Percentiles rank a stretch among this genome's conserved stretches.
phyloP scores from a whole-genome alignment of 2,797 vertebrate species.

The Amazona finschi region DNA sequence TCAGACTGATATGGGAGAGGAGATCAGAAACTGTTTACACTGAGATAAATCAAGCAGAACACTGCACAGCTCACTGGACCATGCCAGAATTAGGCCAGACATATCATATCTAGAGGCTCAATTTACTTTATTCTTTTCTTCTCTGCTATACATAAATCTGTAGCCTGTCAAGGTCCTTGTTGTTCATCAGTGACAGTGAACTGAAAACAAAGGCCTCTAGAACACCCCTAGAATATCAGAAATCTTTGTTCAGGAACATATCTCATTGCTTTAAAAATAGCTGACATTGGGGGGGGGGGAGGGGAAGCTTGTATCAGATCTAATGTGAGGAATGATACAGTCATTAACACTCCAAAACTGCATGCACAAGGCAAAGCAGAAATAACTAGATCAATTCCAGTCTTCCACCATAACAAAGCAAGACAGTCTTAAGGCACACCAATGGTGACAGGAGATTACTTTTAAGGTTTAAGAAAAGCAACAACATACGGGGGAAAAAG shows the following conservation, averaged over 20 bases:
- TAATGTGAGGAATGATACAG: background rate
- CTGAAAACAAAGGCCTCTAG: background rate
- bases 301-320: background rate
- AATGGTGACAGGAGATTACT: background rate
- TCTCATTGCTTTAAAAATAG: background rate
- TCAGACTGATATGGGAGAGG: background rate
- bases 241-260: background rate
- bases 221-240: background rate
- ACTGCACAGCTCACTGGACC: slow-evolving; percentile 31
- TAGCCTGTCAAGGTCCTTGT: background rate
- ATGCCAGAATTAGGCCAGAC: slow-evolving; percentile 43
- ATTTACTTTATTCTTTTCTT: background rate
- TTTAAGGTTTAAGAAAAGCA: background rate
- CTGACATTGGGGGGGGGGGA: background rate
- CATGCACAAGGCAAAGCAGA: background rate
- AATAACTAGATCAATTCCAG: background rate
- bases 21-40: slow-evolving; percentile 46
- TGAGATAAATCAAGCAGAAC: slow-evolving; percentile 48
- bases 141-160: background rate
- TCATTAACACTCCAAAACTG: background rate
- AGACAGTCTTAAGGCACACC: background rate
- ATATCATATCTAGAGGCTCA: slow-evolving; percentile 11
- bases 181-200: background rate
- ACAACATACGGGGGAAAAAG: rapidly evolving
- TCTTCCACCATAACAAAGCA: background rate